A percentile compares a stretch with the other conserved stretches of the same genome.
Evolutionary conservation across 1,140 invertebrate species (phyloP).

Genomic region (Batillaria attramentaria): DNA sequence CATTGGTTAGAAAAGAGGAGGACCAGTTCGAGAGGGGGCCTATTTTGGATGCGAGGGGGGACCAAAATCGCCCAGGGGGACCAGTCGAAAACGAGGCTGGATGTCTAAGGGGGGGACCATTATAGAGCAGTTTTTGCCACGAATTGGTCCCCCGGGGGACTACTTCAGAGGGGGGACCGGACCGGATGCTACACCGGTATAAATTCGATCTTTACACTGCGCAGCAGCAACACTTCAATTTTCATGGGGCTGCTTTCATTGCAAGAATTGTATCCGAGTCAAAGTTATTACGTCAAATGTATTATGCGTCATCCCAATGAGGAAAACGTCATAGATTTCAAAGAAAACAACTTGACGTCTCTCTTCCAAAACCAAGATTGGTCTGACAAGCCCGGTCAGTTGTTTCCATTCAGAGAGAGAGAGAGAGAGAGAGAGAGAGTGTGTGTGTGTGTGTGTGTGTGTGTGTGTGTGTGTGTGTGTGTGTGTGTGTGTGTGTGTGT

Average conservation of each 20-base stretch:
- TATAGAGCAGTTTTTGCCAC: no score
- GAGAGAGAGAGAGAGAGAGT: not conserved
- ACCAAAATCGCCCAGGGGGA: no score
- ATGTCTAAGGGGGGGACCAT: no score
- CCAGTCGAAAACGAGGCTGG: no score
- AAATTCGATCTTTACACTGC: not conserved
- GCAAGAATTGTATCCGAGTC: not conserved
- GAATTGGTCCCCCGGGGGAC: no score
- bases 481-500: slow-evolving; percentile 6
- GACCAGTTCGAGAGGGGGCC: no score
- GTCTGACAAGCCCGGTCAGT: not conserved
- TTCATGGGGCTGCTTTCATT: not conserved
- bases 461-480: slow-evolving; percentile 6
- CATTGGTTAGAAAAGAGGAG: no score
- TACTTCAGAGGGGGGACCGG: no score
- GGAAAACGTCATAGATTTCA: not conserved
- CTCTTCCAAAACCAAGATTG: not conserved
- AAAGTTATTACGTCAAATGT: not conserved
- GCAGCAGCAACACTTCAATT: not conserved
- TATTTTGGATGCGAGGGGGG: no score
- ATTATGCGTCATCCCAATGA: not conserved
- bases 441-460: not conserved
- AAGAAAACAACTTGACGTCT: not conserved
- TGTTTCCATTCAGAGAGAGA: not conserved
- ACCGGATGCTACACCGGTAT: no score